A percentile compares a stretch with the other conserved stretches of the same genome.
phyloP scores from a whole-genome alignment of 2,888 invertebrate genomes.

The Sylvicola cinctus region DNA sequence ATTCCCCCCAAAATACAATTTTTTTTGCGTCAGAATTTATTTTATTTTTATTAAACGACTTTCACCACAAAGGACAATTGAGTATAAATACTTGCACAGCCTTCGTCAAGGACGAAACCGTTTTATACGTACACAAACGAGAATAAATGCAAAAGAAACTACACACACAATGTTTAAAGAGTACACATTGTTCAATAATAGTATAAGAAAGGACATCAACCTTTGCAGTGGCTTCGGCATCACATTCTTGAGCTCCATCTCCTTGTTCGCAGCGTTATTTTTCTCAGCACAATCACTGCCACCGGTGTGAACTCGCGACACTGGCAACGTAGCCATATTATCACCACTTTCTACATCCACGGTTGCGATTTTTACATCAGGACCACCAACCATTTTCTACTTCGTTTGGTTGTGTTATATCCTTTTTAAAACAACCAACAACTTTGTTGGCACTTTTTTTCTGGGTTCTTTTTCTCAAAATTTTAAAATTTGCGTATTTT shows the following conservation, averaged over 20 bases:
- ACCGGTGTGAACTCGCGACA: conserved; percentile 47
- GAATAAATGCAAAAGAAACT: too few relatives aligned
- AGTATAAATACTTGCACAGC: too few relatives aligned
- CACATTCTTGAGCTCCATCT: conserved; percentile 71
- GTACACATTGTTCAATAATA: too few relatives aligned
- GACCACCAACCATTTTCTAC: conserved; percentile 36
- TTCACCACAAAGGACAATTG: too few relatives aligned
- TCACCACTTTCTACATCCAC: conserved; percentile 72
- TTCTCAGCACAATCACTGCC: conserved; percentile 51
- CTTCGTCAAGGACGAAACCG: too few relatives aligned
- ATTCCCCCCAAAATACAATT: too few relatives aligned
- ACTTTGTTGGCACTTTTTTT: conserved; percentile 2
- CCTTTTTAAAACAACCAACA: neutral
- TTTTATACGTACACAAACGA: too few relatives aligned
- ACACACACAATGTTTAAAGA: too few relatives aligned
- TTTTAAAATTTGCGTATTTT: too few relatives aligned
- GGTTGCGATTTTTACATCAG: conserved; percentile 73
- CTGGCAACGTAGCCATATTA: conserved; percentile 78
- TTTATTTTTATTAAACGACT: too few relatives aligned
- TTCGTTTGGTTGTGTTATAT: conserved; percentile 5
- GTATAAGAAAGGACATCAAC: conserved; percentile 30
- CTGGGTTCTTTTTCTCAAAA: too few relatives aligned
- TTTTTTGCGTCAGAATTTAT: too few relatives aligned
- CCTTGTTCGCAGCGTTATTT: conserved; percentile 65
- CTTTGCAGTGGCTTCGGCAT: conserved; percentile 69